Percentiles rank a stretch among this genome's conserved stretches.
Evolutionary conservation across 2,113 vertebrate species (phyloP).

Genomic region (Saguinus imperator): DNA sequence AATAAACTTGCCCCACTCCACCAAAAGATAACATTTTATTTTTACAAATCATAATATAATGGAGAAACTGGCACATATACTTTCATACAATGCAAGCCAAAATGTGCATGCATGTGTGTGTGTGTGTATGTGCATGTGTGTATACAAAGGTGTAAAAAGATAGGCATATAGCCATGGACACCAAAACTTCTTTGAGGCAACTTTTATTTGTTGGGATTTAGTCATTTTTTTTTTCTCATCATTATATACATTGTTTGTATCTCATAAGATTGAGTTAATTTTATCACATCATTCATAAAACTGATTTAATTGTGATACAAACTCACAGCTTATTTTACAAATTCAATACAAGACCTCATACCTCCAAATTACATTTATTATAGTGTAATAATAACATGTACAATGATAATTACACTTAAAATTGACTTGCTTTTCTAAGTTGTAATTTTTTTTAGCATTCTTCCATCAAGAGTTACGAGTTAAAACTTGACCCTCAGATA

Average conservation of each 20-base stretch:
- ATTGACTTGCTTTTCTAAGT: not conserved
- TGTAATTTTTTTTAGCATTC: slow-evolving; percentile 9
- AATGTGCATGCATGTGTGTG: not conserved
- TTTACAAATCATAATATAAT: not conserved
- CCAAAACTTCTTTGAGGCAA: not conserved
- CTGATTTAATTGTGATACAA: not conserved
- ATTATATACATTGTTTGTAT: not conserved
- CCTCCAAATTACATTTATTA: not conserved
- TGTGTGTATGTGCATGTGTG: not conserved
- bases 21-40: not conserved
- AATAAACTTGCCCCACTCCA: not conserved
- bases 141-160: not conserved
- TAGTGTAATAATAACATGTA: not conserved
- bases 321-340: not conserved
- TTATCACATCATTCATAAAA: not conserved
- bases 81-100: not conserved
- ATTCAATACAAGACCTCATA: not conserved
- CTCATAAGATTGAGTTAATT: not conserved
- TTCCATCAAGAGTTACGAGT: not conserved
- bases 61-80: not conserved
- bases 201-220: not conserved
- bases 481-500: not conserved
- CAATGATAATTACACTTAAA: not conserved
- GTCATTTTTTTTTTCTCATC: not conserved
- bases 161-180: not conserved